Evolutionary conservation across 2,888 invertebrate species (phyloP).

Genomic region (Latheticus oryzae): DNA sequence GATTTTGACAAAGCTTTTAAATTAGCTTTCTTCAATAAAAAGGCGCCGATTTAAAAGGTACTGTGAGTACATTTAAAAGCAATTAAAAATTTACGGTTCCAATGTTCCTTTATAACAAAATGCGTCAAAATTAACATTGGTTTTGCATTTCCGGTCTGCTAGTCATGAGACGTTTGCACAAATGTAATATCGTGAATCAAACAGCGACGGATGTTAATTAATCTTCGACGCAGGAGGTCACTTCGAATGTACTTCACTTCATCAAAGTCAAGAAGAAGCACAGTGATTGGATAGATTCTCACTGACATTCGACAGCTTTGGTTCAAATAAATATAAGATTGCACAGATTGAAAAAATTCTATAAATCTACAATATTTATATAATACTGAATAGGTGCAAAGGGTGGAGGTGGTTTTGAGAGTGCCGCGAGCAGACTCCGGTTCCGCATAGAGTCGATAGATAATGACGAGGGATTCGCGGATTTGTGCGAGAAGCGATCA

Average conservation of each 20-base stretch:
- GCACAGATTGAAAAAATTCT: constrained; percentile 18
- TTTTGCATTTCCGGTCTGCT: constrained; percentile 47
- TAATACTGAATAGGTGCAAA: constrained; percentile 13
- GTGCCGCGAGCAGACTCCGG: constrained; percentile 27
- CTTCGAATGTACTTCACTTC: too few species aligned
- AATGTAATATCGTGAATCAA: constrained; percentile 33
- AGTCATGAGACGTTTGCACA: constrained; percentile 20
- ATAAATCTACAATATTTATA: constrained; percentile 28
- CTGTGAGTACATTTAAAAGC: constrained; percentile 50
- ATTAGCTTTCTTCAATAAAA: constrained; percentile 49
- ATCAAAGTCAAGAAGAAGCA: too few species aligned
- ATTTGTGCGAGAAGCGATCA: constrained; percentile 56
- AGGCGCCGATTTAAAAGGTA: constrained; percentile 43
- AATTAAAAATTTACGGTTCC: constrained; percentile 50
- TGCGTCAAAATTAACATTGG: constrained; percentile 50
- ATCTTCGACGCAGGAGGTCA: too few species aligned
- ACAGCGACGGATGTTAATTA: constrained; percentile 13
- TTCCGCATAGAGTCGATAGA: constrained; percentile 37
- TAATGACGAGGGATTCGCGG: constrained; percentile 49
- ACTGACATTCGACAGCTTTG: background rate
- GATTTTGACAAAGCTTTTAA: constrained; percentile 50
- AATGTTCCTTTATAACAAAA: constrained; percentile 38
- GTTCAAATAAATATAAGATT: too few species aligned
- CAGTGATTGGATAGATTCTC: too few species aligned
- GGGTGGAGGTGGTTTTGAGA: constrained; percentile 12